Evolutionary conservation across 2,113 vertebrate species (phyloP).

Genomic region (Oreochromis spilurus): DNA sequence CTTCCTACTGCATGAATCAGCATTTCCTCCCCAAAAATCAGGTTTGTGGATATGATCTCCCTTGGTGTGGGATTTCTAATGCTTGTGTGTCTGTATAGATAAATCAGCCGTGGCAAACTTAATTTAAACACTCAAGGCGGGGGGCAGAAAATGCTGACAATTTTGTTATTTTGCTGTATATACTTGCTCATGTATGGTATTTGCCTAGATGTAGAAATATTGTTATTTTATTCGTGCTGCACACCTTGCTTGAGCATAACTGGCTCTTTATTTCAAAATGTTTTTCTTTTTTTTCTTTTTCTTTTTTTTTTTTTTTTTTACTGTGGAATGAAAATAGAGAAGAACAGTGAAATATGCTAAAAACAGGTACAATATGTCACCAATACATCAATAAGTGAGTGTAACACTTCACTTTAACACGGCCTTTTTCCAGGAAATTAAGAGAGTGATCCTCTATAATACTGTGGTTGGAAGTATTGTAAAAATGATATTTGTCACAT

Average conservation of each 20-base stretch:
- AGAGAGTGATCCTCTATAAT: not conserved
- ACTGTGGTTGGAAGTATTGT: not conserved
- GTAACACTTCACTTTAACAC: not conserved
- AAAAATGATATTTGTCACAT: not conserved
- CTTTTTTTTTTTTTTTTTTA: not conserved
- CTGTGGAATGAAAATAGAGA: not conserved
- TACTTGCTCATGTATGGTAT: constrained; percentile 36
- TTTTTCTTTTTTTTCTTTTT: not conserved
- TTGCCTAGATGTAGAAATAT: constrained; percentile 40
- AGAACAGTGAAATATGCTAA: constrained; percentile 30
- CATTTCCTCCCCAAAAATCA: constrained; percentile 20
- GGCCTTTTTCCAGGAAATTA: not conserved
- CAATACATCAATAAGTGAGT: not conserved
- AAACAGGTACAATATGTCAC: constrained; percentile 42
- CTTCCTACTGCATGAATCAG: constrained; percentile 27
- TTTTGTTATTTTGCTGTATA: constrained; percentile 55
- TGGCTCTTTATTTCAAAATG: not conserved
- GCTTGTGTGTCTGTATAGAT: not conserved
- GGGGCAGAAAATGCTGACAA: constrained; percentile 10
- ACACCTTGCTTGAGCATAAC: constrained; percentile 44
- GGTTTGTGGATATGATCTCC: constrained; percentile 38
- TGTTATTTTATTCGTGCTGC: constrained; percentile 36
- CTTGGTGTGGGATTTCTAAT: not conserved
- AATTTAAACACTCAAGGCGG: constrained; percentile 38
- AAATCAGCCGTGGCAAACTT: constrained; percentile 25